Base-by-base conservation (phyloP, 2,113 vertebrate genomes). In the Eolophus roseicapilla region DNA sequence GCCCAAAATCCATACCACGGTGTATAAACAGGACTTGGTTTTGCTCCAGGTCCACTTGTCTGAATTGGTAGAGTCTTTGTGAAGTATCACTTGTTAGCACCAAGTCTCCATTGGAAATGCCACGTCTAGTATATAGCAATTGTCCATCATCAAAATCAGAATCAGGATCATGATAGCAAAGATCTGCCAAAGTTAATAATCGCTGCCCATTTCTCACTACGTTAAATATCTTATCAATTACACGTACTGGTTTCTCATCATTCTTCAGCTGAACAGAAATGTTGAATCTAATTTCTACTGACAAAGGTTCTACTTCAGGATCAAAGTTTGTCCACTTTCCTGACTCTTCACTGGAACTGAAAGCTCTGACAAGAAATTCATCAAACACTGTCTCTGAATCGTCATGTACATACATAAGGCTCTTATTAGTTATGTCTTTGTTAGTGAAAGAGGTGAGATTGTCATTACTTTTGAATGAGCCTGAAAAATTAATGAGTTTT, bases 41-140 rank as follows among this genome's bases (percentile, higher is more conserved):
- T 86, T 99, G 97, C 53, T 93, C 95, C 78, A 99, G 93, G 82
- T 99, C 99, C 7, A 77, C 97, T 96, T 99, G 99, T 41, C 71
- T 98, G 94, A 99, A 99, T 92, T 98, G 98, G 95, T 98, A 99
- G 39, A 99, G 97, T 52, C 97, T 98, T 44, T 98, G 98, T 43
- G 94, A 96, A 5, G 98, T 98, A 96, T 99, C 97, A 67, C 98
- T 98, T 18, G 92, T 97, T 59, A 97, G 95, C 57, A 99, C 98
- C 31, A 99, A 96, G 41, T 99, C 99, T 33, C 99, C 98, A 87
- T 98, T 98, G 8, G 98, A 98, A 97, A 99, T 99, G 28, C 99
- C 99, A 71, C 97, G 95, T 13, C 98, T 96, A 21, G 98, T 99
- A 86, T 99, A 99, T 2, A 99, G 94, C 90, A 99, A 95, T 73